These are phyloP conservation scores for Bolborhynchus lineola DNA, from an alignment of 2,113 vertebrate species.

Conservation along the genomic window DNA sequence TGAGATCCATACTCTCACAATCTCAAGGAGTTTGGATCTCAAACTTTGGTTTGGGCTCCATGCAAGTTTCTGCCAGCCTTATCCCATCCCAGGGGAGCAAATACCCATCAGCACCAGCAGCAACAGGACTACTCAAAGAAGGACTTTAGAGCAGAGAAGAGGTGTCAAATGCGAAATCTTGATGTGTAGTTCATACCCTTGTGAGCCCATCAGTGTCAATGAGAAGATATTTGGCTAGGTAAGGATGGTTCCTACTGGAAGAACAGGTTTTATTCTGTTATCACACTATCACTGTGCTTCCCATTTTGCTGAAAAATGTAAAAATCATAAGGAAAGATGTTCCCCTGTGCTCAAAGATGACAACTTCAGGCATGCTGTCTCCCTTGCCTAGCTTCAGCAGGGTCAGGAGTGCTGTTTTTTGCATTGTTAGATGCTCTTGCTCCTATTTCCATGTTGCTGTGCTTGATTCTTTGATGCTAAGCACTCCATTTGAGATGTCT, in stretches of 20 bases:
- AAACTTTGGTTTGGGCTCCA: not conserved
- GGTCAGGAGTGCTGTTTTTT: not conserved
- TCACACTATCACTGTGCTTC: not conserved
- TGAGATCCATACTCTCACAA: not conserved
- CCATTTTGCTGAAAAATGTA: not conserved
- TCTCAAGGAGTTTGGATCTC: not conserved
- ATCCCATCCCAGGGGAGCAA: not conserved
- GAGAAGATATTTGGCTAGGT: not conserved
- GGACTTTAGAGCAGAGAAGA: not conserved
- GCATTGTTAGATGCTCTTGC: not conserved
- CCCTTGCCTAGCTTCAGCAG: not conserved
- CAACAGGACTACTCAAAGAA: not conserved
- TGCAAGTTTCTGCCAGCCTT: not conserved
- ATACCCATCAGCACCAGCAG: not conserved
- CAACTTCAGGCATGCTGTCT: not conserved
- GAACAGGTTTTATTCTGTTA: not conserved
- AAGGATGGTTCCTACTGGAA: not conserved
- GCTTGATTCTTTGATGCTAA: conserved; percentile 3
- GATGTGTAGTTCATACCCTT: not conserved
- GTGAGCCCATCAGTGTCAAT: not conserved
- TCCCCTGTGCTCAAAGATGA: not conserved
- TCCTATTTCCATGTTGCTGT: not conserved
- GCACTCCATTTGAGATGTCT: not conserved
- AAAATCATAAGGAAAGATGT: not conserved
- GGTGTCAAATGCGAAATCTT: not conserved